phyloP scores from a whole-genome alignment of 1,140 invertebrate genomes.

The Microplitis demolitor region DNA sequence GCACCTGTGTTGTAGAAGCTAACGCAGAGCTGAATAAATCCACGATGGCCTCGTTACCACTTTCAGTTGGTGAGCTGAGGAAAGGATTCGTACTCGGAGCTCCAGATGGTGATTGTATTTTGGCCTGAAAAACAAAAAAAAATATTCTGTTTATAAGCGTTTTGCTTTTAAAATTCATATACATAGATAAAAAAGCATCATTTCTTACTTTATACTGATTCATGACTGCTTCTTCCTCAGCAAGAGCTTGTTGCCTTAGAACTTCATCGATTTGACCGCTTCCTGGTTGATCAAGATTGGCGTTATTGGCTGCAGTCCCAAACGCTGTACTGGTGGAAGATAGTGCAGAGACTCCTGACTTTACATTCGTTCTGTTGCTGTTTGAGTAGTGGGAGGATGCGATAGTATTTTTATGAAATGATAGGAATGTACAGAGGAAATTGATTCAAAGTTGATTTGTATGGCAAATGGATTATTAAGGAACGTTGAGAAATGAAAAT shows the following conservation, averaged over 20 bases:
- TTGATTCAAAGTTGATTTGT: slow-evolving; percentile 25
- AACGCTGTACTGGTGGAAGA: slow-evolving; percentile 87
- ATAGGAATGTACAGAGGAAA: slow-evolving; percentile 23
- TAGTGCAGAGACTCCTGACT: slow-evolving; percentile 86
- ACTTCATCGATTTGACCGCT: slow-evolving; percentile 84
- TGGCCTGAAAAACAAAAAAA: slow-evolving; percentile 64
- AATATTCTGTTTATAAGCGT: neutral
- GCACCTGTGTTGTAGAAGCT: slow-evolving; percentile 55
- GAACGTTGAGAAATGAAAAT: slow-evolving; percentile 58
- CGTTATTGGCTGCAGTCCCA: slow-evolving; percentile 77
- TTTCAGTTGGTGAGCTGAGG: slow-evolving; percentile 68
- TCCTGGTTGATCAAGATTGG: slow-evolving; percentile 70
- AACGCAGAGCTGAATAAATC: slow-evolving; percentile 76
- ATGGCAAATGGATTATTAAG: slow-evolving; percentile 19
- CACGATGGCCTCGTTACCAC: slow-evolving; percentile 70
- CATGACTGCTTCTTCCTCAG: slow-evolving; percentile 93
- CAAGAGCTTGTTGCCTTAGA: slow-evolving; percentile 83
- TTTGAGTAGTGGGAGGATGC: slow-evolving; percentile 56
- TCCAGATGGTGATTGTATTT: slow-evolving; percentile 76
- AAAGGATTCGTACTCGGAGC: slow-evolving; percentile 84
- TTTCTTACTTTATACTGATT: slow-evolving; percentile 88
- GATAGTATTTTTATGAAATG: slow-evolving; percentile 40
- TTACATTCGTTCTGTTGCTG: slow-evolving; percentile 86
- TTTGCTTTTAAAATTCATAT: neutral
- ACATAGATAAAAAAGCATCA: slow-evolving; percentile 24